Conservation (phyloP, 35 echinoderm and acorn worm species). For the Acanthaster planci region DNA sequence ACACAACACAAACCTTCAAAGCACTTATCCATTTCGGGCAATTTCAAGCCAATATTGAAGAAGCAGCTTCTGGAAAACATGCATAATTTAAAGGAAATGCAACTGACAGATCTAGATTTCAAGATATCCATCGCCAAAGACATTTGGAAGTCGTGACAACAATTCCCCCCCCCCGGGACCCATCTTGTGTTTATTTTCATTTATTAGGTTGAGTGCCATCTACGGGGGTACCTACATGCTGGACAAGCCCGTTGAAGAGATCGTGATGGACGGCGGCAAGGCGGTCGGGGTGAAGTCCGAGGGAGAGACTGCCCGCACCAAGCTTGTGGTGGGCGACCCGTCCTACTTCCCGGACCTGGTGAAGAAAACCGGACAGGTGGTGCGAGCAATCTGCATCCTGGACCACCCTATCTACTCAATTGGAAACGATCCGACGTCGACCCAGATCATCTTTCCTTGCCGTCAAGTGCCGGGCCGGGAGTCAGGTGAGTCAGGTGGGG, state of each 20-base stretch:
- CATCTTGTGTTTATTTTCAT: not conserved
- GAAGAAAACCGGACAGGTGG: conserved; percentile 82
- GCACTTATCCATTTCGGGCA: too few species aligned
- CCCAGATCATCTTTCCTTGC: conserved; percentile 95
- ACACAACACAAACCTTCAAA: too few species aligned
- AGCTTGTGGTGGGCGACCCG: conserved; percentile 84
- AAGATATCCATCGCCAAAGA: too few species aligned
- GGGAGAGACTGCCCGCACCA: conserved; percentile 69
- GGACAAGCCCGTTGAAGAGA: conserved; percentile 78
- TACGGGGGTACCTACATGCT: conserved; percentile 99
- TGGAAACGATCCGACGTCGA: conserved; percentile 41
- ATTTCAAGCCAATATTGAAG: too few species aligned
- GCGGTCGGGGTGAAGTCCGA: conserved; percentile 76
- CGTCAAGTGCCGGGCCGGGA: conserved; percentile 74
- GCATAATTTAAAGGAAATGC: too few species aligned
- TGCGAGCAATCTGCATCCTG: conserved; percentile 87
- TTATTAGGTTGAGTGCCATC: conserved; percentile 95
- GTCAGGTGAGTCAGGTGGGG: conserved; percentile 85
- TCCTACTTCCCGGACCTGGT: conserved; percentile 92
- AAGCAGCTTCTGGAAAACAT: too few species aligned
- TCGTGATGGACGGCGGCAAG: conserved; percentile 74
- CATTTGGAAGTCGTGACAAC: too few species aligned
- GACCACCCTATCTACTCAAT: conserved; percentile 72
- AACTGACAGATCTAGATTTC: too few species aligned
- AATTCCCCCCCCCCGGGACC: too few species aligned